Evolutionary conservation across 2,113 vertebrate genomes (phyloP).

Genomic region (Larimichthys crocea): DNA sequence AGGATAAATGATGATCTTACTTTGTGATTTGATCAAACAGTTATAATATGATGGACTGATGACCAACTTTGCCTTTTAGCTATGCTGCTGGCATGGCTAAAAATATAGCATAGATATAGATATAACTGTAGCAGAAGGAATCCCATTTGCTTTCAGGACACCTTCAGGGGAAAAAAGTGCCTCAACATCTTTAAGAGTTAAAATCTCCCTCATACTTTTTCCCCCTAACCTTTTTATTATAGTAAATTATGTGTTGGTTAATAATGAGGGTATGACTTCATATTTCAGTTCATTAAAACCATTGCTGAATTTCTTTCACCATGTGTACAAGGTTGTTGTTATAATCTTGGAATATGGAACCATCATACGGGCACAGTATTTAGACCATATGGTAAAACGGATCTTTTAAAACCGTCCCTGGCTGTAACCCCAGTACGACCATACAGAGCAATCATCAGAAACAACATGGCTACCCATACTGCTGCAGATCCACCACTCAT

Average conservation of each 20-base stretch:
- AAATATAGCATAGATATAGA: too few species aligned
- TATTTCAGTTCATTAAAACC: not conserved
- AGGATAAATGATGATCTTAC: too few species aligned
- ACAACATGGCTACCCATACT: not conserved
- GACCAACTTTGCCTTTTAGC: too few species aligned
- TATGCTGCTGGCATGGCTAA: too few species aligned
- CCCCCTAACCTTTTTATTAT: not conserved
- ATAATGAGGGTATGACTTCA: not conserved
- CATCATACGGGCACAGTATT: not conserved
- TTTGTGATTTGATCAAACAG: too few species aligned
- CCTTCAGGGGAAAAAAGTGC: not conserved
- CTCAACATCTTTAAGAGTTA: not conserved
- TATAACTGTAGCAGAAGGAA: too few species aligned
- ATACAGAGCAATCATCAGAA: constrained; percentile 17
- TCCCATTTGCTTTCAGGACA: too few species aligned
- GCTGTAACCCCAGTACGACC: constrained; percentile 2
- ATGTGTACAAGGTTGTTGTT: not conserved
- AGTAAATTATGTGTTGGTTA: not conserved
- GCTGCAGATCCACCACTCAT: constrained; percentile 22
- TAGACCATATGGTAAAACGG: not conserved
- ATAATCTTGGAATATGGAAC: constrained; percentile 2
- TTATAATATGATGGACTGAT: too few species aligned
- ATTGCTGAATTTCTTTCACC: not conserved
- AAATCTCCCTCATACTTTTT: not conserved
- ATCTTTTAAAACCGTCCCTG: not conserved